These are phyloP conservation scores for Phoronis australis DNA, from an alignment of 2,888 invertebrate species.

Conservation along the genomic window DNA sequence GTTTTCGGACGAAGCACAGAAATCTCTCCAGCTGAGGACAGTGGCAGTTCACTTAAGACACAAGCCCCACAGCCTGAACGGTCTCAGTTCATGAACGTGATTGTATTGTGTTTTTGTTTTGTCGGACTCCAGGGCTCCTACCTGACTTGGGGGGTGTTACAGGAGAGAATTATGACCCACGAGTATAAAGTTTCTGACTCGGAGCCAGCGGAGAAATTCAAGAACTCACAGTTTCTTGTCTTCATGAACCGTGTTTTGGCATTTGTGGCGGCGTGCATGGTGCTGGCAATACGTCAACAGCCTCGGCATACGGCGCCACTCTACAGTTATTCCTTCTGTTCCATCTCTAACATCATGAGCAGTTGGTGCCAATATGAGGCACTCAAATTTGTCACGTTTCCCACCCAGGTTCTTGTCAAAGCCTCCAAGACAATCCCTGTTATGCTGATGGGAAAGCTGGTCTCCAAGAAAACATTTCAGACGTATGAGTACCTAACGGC, in stretches of 20 bases:
- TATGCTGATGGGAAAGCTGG: slow-evolving; percentile 94
- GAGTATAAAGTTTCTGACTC: slow-evolving; percentile 44
- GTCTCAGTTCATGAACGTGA: slow-evolving; percentile 11
- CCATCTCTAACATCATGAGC: slow-evolving; percentile 94
- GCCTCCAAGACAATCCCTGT: slow-evolving; percentile 81
- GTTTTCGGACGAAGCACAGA: slow-evolving; percentile 39
- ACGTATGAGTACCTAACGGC: slow-evolving; percentile 90
- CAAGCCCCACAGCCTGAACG: slow-evolving; percentile 10
- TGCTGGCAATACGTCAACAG: slow-evolving; percentile 28
- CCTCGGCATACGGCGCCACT: slow-evolving; percentile 71
- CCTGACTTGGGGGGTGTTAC: slow-evolving; percentile 91
- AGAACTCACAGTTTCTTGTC: slow-evolving; percentile 94
- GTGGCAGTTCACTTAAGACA: slow-evolving; percentile 3
- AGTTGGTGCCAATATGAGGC: slow-evolving; percentile 99
- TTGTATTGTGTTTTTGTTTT: slow-evolving; percentile 70
- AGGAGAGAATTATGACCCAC: slow-evolving; percentile 94
- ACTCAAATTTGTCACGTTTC: slow-evolving; percentile 95
- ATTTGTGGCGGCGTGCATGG: slow-evolving; percentile 33
- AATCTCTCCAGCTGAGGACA: slow-evolving; percentile 40
- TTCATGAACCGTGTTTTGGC: slow-evolving; percentile 90
- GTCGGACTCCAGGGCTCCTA: slow-evolving; percentile 84
- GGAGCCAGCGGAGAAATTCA: slow-evolving; percentile 62
- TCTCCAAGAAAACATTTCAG: slow-evolving; percentile 81
- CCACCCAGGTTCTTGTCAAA: slow-evolving; percentile 84
- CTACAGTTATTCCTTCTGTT: slow-evolving; percentile 91